phyloP scores from a whole-genome alignment of 2,113 vertebrate genomes.

The Coracopsis vasa region DNA sequence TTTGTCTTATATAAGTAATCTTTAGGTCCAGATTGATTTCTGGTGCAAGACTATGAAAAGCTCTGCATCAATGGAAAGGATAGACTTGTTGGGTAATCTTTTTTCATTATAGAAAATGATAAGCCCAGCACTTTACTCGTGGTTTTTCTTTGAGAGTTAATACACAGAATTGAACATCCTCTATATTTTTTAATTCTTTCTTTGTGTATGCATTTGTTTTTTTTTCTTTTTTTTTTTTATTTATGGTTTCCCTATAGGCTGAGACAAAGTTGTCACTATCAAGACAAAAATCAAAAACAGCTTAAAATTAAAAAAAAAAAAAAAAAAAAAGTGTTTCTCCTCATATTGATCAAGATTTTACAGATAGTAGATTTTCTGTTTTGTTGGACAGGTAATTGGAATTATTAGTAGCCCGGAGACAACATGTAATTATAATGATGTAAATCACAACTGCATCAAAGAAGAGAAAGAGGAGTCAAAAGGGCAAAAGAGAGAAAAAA shows the following conservation, averaged over 20 bases:
- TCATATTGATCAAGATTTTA: neutral
- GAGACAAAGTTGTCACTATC: neutral
- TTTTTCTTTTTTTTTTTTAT: neutral
- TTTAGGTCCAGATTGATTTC: neutral
- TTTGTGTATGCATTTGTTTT: neutral
- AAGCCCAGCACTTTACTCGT: neutral
- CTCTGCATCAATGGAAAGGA: neutral
- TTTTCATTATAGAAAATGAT: conserved; percentile 12
- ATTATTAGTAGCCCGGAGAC: neutral
- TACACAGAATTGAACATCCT: neutral
- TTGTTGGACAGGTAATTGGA: neutral
- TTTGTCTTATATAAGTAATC: neutral
- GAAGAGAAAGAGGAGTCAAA: neutral
- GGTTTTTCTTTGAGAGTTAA: conserved; percentile 7
- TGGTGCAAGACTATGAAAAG: neutral
- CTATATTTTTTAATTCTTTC: neutral
- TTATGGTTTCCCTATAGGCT: neutral
- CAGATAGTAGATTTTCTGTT: neutral
- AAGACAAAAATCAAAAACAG: neutral
- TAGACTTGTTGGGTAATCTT: neutral
- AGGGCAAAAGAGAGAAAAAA: neutral
- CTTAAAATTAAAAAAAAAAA: neutral
- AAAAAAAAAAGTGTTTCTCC: neutral
- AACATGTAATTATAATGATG: neutral
- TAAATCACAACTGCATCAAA: neutral